These are phyloP conservation scores for Coenonympha arcania DNA, from an alignment of 2,888 invertebrate genomes.

Conservation along the genomic window DNA sequence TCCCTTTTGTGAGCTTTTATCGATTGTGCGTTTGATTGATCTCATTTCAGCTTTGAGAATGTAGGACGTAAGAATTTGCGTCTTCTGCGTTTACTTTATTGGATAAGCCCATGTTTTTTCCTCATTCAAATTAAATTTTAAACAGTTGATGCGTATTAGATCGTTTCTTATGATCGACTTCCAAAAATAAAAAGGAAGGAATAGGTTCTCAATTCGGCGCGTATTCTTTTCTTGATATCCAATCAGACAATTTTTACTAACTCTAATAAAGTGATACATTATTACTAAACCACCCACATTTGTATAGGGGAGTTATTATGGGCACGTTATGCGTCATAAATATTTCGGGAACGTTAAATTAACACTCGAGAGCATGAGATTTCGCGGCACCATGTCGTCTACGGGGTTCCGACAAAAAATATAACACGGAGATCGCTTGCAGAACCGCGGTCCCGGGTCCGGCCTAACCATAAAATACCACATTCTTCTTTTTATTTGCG, in stretches of 20 bases:
- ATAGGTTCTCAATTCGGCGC: no score
- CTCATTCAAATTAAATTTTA: background rate
- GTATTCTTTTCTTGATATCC: no score
- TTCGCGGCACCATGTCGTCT: conserved; percentile 72
- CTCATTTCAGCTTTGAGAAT: conserved; percentile 39
- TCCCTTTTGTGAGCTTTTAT: conserved; percentile 51
- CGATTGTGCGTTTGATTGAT: conserved; percentile 58
- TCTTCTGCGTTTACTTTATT: conserved; percentile 8
- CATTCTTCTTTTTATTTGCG: conserved; percentile 2
- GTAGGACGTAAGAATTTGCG: conserved; percentile 3
- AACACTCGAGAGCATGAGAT: conserved; percentile 72
- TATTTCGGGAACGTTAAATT: conserved; percentile 74
- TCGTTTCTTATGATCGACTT: no score
- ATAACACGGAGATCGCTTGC: conserved; percentile 61
- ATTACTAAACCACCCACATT: conserved; percentile 69
- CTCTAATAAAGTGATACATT: conserved; percentile 67
- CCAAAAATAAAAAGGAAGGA: no score
- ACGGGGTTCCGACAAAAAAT: conserved; percentile 60
- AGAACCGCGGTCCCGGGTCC: conserved; percentile 52
- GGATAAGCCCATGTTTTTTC: background rate
- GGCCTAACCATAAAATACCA: conserved; percentile 40
- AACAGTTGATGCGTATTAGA: background rate
- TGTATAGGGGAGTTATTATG: conserved; percentile 68
- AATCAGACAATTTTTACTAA: conserved; percentile 21
- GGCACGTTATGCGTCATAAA: conserved; percentile 73